A percentile compares a stretch with the other conserved stretches of the same genome.
Conservation (phyloP, 2,888 invertebrate species). For the Mimumesa dahlbomi region DNA sequence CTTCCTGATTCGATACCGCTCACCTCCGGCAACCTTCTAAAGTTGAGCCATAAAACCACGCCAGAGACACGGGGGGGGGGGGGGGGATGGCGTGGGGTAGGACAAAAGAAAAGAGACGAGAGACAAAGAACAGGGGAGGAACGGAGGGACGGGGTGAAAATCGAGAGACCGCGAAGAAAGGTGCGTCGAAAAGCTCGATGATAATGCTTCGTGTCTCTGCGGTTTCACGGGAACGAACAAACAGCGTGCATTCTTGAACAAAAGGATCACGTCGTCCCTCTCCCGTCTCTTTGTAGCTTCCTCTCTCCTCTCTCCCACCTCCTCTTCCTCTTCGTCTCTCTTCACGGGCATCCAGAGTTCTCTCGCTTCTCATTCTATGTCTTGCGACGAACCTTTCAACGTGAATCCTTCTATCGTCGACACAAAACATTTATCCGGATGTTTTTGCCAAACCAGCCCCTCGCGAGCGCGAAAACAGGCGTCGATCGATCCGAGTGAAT, state of each 20-base stretch:
- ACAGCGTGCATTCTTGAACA: conserved; percentile 35
- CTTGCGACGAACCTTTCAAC: conserved; percentile 11
- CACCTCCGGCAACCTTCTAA: conserved; percentile 30
- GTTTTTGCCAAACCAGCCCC: not conserved
- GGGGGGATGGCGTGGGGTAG: too few species aligned
- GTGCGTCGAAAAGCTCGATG: conserved; percentile 22
- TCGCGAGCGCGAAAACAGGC: not conserved
- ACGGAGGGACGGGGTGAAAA: not conserved
- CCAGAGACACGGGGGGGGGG: too few species aligned
- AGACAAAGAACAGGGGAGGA: not conserved
- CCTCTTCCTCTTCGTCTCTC: not conserved
- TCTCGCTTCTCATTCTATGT: not conserved
- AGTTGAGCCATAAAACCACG: conserved; percentile 33
- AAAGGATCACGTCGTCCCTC: conserved; percentile 26
- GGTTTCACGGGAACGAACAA: conserved; percentile 23
- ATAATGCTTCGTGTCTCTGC: conserved; percentile 33
- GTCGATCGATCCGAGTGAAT: not conserved
- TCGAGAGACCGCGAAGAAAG: conserved; percentile 16
- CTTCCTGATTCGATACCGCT: too few species aligned
- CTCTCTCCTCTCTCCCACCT: not conserved
- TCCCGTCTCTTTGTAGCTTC: not conserved
- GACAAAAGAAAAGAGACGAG: too few species aligned
- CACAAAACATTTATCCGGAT: conserved; percentile 15
- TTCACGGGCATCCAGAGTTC: not conserved
- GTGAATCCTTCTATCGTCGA: not conserved